Percentiles rank a stretch among this genome's conserved stretches.
Evolutionary conservation across 2,797 vertebrate genomes (phyloP).

Genomic region (Pipistrellus nathusii): DNA sequence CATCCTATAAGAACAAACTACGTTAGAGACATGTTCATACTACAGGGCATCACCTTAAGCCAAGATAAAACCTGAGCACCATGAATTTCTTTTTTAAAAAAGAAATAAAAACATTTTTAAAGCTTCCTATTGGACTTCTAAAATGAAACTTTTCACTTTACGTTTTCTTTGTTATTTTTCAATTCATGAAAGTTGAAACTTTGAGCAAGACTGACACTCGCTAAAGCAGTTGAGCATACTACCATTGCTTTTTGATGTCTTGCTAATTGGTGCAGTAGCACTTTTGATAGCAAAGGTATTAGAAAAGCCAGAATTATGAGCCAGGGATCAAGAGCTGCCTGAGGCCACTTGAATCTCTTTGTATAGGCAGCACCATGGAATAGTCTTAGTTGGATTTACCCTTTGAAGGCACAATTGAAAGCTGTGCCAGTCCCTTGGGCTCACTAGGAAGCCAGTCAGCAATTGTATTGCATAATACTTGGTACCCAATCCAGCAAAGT

Average conservation of each 20-base stretch:
- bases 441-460: background rate
- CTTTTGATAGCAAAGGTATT: conserved; percentile 55
- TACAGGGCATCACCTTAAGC: conserved; percentile 55
- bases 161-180: conserved; percentile 64
- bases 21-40: conserved; percentile 66
- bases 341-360: conserved; percentile 69
- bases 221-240: conserved; percentile 56
- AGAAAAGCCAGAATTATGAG: conserved; percentile 81
- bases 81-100: conserved; percentile 1
- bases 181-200: conserved; percentile 60
- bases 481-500: background rate
- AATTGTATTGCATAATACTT: background rate
- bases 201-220: conserved; percentile 47
- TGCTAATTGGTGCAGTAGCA: conserved; percentile 60
- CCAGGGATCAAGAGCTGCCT: conserved; percentile 71
- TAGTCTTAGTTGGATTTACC: background rate
- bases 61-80: conserved; percentile 34
- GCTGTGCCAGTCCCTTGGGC: background rate
- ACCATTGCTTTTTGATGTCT: conserved; percentile 61
- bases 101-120: background rate
- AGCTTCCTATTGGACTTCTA: conserved; percentile 58
- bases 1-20: conserved; percentile 66
- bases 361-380: background rate
- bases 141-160: conserved; percentile 39
- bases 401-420: background rate